Evolutionary conservation across 1,140 invertebrate genomes (phyloP), one percentile per base, ranked within the genome.

Genomic region (Dufourea novaeangliae): DNA sequence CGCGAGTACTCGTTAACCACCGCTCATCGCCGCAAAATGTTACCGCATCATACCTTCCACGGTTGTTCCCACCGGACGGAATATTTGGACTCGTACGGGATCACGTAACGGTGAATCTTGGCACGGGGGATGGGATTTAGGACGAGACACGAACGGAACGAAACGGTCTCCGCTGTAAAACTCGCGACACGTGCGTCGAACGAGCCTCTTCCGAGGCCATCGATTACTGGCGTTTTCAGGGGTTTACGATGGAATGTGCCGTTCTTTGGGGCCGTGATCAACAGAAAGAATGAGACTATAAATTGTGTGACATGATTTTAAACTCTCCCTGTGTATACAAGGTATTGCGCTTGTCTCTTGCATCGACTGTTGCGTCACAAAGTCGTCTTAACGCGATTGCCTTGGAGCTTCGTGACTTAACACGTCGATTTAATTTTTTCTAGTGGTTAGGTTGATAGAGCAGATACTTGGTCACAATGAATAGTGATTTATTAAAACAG

Each of bases 1-100:
- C 32, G 12, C n/a, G 32, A 12, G 25, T 17, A 81, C 87, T 88
- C 86, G 81, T 83, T 86, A 89, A 86, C 86, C 80, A 80, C 39
- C 76, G 68, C 69, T 82, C 66, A 59, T 82, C 74, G 83, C 77
- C 57, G 77, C 85, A 78, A 82, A 88, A 86, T 87, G 70, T 82
- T 78, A 68, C 82, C 80, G 80, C 83, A 87, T 90, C 88, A 86
- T 83, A n/a, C 78, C 83, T 62, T 73, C 22, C 41, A 27, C 52
- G n/a, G n/a, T n/a, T 8, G 12, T 62, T 39, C 41, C 29, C 56
- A 27, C 50, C 17, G 59, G 69, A 44, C 29, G 34, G 25, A 20
- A 8, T 20, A 29, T 17, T n/a, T 39, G 25, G 34, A 25, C 34
- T 41, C 8, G 7, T 22, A 14, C n/a, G n/a, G 22, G 34, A 62